These are phyloP conservation scores for Iphiclides podalirius DNA, from an alignment of 2,888 invertebrate species.

Conservation along the genomic window DNA sequence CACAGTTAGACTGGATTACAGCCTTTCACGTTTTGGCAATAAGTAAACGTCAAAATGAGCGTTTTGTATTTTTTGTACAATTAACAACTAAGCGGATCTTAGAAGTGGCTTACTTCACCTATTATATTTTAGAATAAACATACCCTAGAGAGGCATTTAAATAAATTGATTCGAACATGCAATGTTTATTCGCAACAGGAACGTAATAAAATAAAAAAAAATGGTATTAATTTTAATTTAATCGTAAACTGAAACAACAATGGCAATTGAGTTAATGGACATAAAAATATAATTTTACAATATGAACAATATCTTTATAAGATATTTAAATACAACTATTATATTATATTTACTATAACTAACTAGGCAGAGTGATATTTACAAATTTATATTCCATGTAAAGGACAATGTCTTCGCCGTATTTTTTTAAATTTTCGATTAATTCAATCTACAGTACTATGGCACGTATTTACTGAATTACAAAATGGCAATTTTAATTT, in stretches of 20 bases:
- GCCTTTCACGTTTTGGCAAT: too few species aligned
- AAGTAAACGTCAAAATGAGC: too few species aligned
- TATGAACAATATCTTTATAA: constrained; percentile 53
- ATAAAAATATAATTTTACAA: constrained; percentile 36
- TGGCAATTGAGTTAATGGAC: constrained; percentile 55
- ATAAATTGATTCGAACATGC: too few species aligned
- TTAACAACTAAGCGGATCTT: too few species aligned
- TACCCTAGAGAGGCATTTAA: too few species aligned
- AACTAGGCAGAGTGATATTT: constrained; percentile 10
- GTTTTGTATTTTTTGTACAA: too few species aligned
- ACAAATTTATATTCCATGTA: constrained; percentile 2
- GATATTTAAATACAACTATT: constrained; percentile 38
- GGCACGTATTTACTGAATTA: constrained; percentile 14
- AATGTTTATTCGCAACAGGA: neutral
- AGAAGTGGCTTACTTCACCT: too few species aligned
- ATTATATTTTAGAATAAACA: too few species aligned
- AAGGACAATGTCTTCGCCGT: neutral
- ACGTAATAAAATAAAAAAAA: constrained; percentile 1
- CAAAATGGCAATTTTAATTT: neutral
- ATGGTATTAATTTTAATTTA: constrained; percentile 56
- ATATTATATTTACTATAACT: constrained; percentile 26
- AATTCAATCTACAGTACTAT: constrained; percentile 14
- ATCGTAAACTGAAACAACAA: constrained; percentile 65
- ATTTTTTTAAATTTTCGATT: neutral
- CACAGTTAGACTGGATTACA: too few species aligned